Evolutionary conservation across 1,140 invertebrate species (phyloP).

Genomic region (Drosophila pruinosa): DNA sequence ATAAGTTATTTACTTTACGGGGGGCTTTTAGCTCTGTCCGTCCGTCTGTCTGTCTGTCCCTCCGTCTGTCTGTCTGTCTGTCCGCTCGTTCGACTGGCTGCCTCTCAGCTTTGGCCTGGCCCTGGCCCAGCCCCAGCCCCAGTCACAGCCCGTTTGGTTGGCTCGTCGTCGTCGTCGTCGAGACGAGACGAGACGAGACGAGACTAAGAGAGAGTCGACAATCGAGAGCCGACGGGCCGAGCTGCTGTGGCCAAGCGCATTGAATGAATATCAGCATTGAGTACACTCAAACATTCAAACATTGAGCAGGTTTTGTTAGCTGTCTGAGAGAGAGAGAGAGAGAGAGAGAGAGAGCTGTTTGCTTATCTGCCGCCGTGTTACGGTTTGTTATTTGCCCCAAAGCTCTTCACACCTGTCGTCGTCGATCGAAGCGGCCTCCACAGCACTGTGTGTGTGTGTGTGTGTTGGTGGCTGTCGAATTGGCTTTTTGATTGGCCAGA

Average conservation of each 20-base stretch:
- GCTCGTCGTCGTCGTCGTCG: conserved; percentile 24
- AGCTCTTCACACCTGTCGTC: conserved; percentile 73
- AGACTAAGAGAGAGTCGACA: neutral
- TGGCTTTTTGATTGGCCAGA: conserved; percentile 79
- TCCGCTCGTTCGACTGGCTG: conserved; percentile 22
- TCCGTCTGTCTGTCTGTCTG: neutral
- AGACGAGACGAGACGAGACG: neutral
- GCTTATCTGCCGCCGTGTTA: conserved; percentile 65
- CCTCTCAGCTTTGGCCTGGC: conserved; percentile 20
- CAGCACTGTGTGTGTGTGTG: conserved; percentile 35
- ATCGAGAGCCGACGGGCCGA: conserved; percentile 26
- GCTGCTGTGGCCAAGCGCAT: conserved; percentile 57
- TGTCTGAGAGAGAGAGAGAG: neutral
- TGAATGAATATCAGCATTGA: conserved; percentile 65
- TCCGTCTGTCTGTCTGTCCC: conserved; percentile 1
- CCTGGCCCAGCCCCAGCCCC: conserved; percentile 40
- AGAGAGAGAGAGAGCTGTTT: neutral
- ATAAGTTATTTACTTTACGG: conserved; percentile 74
- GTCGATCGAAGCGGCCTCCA: conserved; percentile 27
- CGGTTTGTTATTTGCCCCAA: conserved; percentile 60
- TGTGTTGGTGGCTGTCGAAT: conserved; percentile 41
- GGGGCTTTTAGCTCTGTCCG: conserved; percentile 43
- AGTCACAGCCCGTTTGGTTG: conserved; percentile 27
- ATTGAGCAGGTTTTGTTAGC: conserved; percentile 56
- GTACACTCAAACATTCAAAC: conserved; percentile 12